Evolutionary conservation across 2,113 vertebrate species (phyloP).

Genomic region (Redunca redunca): DNA sequence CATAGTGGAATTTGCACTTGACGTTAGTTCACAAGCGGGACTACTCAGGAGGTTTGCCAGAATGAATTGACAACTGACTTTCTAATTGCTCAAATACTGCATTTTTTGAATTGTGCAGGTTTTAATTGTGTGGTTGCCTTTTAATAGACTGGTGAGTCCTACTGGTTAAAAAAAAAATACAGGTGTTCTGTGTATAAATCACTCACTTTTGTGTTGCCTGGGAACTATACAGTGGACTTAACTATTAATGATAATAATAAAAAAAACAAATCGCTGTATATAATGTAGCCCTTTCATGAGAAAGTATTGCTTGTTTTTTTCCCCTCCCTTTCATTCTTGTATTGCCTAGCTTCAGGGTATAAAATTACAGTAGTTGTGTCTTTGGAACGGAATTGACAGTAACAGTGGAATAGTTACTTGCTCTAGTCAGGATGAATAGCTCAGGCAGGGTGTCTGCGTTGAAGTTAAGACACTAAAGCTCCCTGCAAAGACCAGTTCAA

Average conservation of each 20-base stretch:
- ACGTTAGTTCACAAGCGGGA: neutral
- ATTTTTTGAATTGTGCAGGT: slow-evolving; percentile 6
- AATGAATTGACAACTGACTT: neutral
- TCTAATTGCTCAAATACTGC: neutral
- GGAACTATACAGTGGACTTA: slow-evolving; percentile 12
- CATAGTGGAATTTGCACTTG: neutral
- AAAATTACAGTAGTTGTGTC: neutral
- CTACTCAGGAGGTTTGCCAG: neutral
- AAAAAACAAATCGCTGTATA: slow-evolving; percentile 11
- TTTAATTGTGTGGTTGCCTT: slow-evolving; percentile 15
- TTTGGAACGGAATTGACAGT: neutral
- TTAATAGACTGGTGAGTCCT: neutral
- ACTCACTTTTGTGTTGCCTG: neutral
- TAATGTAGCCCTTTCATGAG: neutral
- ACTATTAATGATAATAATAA: neutral
- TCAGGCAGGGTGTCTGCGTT: neutral
- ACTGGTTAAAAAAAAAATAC: neutral
- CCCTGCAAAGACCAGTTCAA: neutral
- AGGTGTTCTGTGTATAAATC: neutral
- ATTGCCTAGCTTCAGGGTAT: neutral
- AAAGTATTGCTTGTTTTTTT: neutral
- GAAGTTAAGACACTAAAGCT: neutral
- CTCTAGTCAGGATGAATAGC: neutral
- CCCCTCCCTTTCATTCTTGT: neutral
- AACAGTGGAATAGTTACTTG: neutral